phyloP scores from a whole-genome alignment of 2,888 invertebrate genomes.

The Sinohyriopsis cumingii region DNA sequence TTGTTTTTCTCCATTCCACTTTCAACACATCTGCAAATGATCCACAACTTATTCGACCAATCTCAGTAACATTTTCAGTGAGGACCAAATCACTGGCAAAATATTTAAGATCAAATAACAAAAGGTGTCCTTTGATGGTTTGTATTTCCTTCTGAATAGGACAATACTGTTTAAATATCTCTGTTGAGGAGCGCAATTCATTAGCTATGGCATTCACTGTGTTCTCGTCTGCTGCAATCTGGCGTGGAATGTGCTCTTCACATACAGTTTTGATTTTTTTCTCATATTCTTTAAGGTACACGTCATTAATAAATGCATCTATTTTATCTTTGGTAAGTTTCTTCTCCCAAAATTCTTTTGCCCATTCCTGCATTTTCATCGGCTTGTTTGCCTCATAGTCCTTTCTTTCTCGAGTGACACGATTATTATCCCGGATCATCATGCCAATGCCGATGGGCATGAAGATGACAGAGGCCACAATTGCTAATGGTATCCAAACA shows the following conservation, averaged over 20 bases:
- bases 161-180: slow-evolving; percentile 30
- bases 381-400: slow-evolving; percentile 32
- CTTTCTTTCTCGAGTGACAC: slow-evolving; percentile 18
- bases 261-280: slow-evolving; percentile 34
- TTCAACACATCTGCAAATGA: slow-evolving; percentile 35
- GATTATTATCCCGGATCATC: slow-evolving; percentile 29
- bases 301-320: slow-evolving; percentile 17
- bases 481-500: slow-evolving; percentile 43
- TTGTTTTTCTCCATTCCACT: slow-evolving; percentile 9
- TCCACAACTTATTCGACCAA: slow-evolving; percentile 25
- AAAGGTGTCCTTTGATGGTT: slow-evolving; percentile 26
- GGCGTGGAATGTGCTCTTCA: slow-evolving; percentile 36
- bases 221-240: slow-evolving; percentile 37
- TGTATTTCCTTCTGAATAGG: slow-evolving; percentile 33
- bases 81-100: slow-evolving; percentile 24
- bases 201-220: slow-evolving; percentile 31
- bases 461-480: slow-evolving; percentile 39
- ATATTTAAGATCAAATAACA: slow-evolving; percentile 27
- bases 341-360: slow-evolving; percentile 17
- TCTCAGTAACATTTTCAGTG: slow-evolving; percentile 7
- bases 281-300: slow-evolving; percentile 24
- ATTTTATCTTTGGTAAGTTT: slow-evolving; percentile 24
- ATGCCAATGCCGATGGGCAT: slow-evolving; percentile 39
- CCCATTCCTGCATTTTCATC: slow-evolving; percentile 35
- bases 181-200: slow-evolving; percentile 33